Evolutionary conservation across 2,113 vertebrate genomes (phyloP), one percentile per base, ranked within the genome.

Genomic region (Ammodytes dubius): DNA sequence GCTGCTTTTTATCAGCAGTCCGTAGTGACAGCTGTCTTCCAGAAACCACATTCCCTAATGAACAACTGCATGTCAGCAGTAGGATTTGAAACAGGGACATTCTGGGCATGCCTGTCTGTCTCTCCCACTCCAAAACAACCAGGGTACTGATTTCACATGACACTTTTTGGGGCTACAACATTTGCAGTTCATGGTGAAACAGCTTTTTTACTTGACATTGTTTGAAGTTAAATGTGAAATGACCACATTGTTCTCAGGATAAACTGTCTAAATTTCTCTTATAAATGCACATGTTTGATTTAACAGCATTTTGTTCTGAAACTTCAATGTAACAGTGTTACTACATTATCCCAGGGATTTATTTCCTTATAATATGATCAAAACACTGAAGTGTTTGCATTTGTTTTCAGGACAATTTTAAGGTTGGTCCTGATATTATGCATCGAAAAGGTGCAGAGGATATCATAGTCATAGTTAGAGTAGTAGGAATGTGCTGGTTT

Each of bases 11-110:
- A 46, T 64, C 43, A 68, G 14, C 40, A 14, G 47, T 35, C 27
- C 3, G 1, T 45, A 27, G 53, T 52, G 63, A 65, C 59, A 46
- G 59, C 27, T 78, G 82, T 67, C 60, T 68, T 85, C 72, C 61
- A 49, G 46, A 72, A 80, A 72, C 49, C 50, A 47, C 19, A 13
- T 11, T 50, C 40, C 35, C 72, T 76, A 45, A 76, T 87, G 71
- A 79, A 56, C 12, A 43, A 40, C 39, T 56, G 56, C 70, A 47
- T 63, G 35, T 50, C 17, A 42, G 75, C 17, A 13, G 11, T 52
- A 50, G 35, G 9, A 42, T 60, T 40, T 78, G 27, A 77, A 64
- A 39, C 45, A 43, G 10, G n/a, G 19, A 43, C 7, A 11, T 43
- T 74, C 12, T 46, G 61, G 70, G 14, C 53, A 73, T 37, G 39